A percentile compares a stretch with the other conserved stretches of the same genome.
Conservation (phyloP, 2,797 vertebrate species). For the Gymnodraco acuticeps region DNA sequence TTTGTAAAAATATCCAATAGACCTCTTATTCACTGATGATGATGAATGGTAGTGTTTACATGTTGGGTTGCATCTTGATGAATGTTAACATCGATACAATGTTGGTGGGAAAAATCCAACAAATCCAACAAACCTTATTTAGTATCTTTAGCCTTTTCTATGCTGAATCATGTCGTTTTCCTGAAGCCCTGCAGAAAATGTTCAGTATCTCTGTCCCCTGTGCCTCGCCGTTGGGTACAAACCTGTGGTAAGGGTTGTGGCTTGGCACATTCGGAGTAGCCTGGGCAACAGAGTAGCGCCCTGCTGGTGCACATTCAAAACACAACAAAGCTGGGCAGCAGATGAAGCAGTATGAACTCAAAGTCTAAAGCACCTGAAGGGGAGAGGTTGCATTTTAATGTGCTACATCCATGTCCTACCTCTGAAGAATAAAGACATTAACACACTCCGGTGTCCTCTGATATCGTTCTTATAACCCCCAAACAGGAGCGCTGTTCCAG, state of each 20-base stretch:
- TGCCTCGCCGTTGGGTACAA: not conserved
- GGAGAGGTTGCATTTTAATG: constrained; percentile 18
- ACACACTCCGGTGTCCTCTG: constrained; percentile 19
- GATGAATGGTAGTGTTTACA: not conserved
- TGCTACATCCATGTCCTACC: constrained; percentile 10
- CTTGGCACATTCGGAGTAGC: not conserved
- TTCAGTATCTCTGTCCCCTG: not conserved
- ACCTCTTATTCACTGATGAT: not conserved
- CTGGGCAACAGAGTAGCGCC: constrained; percentile 2
- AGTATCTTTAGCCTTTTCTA: not conserved
- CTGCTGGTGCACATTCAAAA: constrained; percentile 19
- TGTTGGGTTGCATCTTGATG: not conserved
- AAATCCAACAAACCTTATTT: too few relatives aligned
- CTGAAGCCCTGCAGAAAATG: not conserved
- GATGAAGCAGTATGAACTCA: not conserved
- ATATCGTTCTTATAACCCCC: constrained; percentile 17
- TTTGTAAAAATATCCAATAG: not conserved
- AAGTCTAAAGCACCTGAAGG: not conserved
- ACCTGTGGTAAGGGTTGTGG: not conserved
- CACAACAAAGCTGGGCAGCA: not conserved
- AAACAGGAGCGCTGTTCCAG: constrained; percentile 9
- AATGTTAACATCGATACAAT: not conserved
- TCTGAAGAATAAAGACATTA: constrained; percentile 26
- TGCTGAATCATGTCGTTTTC: not conserved
- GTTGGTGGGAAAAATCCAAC: not conserved